A percentile compares a stretch with the other conserved stretches of the same genome.
Conservation (phyloP, 2,113 vertebrate species). For the Baryphthengus martii region DNA sequence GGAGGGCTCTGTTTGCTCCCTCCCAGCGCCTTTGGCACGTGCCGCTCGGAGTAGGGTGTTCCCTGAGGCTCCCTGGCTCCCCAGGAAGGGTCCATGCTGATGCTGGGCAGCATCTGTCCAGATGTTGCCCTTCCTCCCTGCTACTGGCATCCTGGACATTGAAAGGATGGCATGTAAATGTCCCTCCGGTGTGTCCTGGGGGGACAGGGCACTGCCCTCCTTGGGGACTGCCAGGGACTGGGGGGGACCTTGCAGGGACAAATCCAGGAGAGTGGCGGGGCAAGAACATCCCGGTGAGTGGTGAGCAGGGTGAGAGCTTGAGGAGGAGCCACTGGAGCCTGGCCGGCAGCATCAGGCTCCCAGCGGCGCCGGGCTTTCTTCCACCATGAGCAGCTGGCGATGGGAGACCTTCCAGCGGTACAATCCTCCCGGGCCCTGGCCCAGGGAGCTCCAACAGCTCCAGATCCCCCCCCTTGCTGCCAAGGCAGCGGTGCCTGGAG, state of each 20-base stretch:
- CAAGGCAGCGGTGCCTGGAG: neutral
- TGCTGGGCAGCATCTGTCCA: neutral
- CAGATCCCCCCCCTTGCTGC: fast-evolving
- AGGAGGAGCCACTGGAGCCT: neutral
- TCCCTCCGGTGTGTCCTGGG: fast-evolving
- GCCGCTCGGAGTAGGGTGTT: neutral
- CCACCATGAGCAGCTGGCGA: neutral
- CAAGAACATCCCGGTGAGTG: fast-evolving
- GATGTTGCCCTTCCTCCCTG: neutral
- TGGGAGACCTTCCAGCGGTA: neutral
- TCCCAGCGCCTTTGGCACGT: neutral
- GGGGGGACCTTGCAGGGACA: too few relatives aligned
- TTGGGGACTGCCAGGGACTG: neutral
- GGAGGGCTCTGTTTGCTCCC: neutral
- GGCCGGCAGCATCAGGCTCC: neutral
- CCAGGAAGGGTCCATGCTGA: neutral
- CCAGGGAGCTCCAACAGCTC: neutral
- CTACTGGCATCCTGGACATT: neutral
- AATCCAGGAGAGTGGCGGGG: neutral
- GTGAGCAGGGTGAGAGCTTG: neutral
- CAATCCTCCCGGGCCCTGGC: neutral
- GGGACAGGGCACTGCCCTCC: neutral
- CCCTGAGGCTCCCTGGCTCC: neutral
- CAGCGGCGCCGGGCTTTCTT: neutral
- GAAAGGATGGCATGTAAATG: fast-evolving